These are phyloP conservation scores for Phaedon cochleariae DNA, from an alignment of 2,888 invertebrate species.

Conservation along the genomic window DNA sequence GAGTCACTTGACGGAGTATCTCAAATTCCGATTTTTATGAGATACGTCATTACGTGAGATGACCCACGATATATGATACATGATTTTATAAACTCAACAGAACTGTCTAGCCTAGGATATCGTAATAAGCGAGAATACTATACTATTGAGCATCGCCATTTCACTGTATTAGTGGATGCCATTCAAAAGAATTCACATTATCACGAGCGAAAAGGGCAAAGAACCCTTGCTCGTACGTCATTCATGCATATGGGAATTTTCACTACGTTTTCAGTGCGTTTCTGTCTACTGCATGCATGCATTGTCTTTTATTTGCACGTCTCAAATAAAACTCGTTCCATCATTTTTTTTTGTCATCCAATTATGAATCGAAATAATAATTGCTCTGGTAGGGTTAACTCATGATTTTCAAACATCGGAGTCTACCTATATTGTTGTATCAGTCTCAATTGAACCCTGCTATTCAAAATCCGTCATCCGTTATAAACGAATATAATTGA, in stretches of 20 bases:
- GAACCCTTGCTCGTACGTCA: background rate
- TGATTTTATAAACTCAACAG: background rate
- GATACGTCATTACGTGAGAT: too few relatives aligned
- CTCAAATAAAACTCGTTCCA: background rate
- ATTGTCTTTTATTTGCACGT: background rate
- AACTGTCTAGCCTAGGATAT: background rate
- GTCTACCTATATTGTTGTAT: too few relatives aligned
- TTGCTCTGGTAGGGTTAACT: too few relatives aligned
- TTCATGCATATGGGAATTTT: background rate
- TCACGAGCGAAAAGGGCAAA: background rate
- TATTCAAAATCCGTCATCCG: too few relatives aligned
- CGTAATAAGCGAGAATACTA: background rate
- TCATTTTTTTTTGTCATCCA: background rate
- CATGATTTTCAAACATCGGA: too few relatives aligned
- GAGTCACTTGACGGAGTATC: too few relatives aligned
- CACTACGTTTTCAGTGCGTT: background rate
- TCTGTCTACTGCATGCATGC: background rate
- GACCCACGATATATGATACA: background rate
- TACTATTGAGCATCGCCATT: background rate
- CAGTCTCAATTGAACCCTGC: too few relatives aligned
- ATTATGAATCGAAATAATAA: too few relatives aligned
- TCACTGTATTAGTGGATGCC: background rate
- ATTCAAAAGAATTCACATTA: background rate
- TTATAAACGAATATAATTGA: too few relatives aligned
- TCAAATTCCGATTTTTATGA: too few relatives aligned